Evolutionary conservation across 2,888 invertebrate genomes (phyloP).

Genomic region (Hirtodrosophila cameraria): DNA sequence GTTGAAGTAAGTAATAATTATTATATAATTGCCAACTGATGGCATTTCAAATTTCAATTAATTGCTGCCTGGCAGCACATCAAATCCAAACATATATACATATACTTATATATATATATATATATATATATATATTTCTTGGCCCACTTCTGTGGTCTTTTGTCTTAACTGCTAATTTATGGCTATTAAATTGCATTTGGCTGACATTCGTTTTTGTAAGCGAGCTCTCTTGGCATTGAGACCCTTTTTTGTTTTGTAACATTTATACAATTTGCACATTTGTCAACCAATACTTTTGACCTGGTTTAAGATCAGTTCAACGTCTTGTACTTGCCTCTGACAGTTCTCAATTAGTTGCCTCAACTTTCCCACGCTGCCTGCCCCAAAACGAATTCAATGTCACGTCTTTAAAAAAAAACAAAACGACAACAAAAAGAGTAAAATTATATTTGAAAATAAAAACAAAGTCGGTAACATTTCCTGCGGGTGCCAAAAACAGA

Average conservation of each 20-base stretch:
- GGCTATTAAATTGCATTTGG: conserved; percentile 66
- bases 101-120: conserved; percentile 4
- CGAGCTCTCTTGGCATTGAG: conserved; percentile 4
- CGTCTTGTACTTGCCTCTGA: conserved; percentile 16
- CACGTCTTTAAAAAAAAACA: conserved; percentile 39
- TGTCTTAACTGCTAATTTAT: conserved; percentile 56
- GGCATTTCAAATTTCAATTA: conserved; percentile 63
- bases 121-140: conserved; percentile 8
- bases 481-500: conserved; percentile 57
- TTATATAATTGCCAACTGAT: conserved; percentile 59
- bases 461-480: conserved; percentile 25
- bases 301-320: conserved; percentile 24
- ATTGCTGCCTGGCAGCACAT: conserved; percentile 42
- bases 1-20: conserved; percentile 52
- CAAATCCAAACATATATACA: conserved; percentile 1
- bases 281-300: conserved; percentile 50
- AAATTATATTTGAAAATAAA: too few species aligned
- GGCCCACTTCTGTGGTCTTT: conserved; percentile 44
- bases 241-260: conserved; percentile 17
- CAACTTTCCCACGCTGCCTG: conserved; percentile 59
- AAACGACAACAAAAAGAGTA: conserved; percentile 3
- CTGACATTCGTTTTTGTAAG: conserved; percentile 11
- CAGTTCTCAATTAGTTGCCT: conserved; percentile 30
- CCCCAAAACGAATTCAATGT: conserved; percentile 63
- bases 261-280: conserved; percentile 30